phyloP scores from a whole-genome alignment of 1,140 invertebrate species.

The Drosophila neocordata region DNA sequence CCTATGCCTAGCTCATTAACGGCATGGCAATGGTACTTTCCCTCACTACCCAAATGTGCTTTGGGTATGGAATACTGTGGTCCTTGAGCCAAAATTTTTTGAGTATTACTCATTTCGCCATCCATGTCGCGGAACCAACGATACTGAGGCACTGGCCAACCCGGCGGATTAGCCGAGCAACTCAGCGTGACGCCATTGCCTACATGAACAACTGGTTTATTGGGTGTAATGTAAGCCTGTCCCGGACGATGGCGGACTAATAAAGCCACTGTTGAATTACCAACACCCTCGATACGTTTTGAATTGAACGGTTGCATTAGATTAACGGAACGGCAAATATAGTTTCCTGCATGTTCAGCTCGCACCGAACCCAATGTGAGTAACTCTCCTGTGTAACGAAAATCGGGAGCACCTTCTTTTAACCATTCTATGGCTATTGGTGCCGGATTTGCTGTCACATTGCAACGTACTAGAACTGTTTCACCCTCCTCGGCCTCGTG shows the following conservation, averaged over 20 bases:
- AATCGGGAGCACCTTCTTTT: conserved; percentile 92
- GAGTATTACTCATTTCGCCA: conserved; percentile 84
- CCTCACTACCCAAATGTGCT: conserved; percentile 92
- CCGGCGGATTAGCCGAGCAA: conserved; percentile 92
- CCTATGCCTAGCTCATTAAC: conserved; percentile 95
- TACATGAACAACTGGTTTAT: conserved; percentile 92
- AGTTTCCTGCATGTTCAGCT: conserved; percentile 92
- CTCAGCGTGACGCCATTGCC: conserved; percentile 92
- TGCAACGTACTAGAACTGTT: conserved; percentile 91
- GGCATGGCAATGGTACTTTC: conserved; percentile 94
- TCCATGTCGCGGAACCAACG: conserved; percentile 92
- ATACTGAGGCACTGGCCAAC: conserved; percentile 94
- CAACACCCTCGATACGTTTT: conserved; percentile 87
- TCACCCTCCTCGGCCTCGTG: conserved; percentile 93
- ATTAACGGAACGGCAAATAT: conserved; percentile 93
- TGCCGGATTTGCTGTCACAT: conserved; percentile 93
- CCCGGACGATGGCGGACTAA: conserved; percentile 94
- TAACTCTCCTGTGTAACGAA: conserved; percentile 90
- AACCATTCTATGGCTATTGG: conserved; percentile 93
- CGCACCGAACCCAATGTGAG: conserved; percentile 89
- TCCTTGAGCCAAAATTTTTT: conserved; percentile 88
- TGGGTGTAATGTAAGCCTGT: conserved; percentile 91
- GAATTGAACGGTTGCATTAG: conserved; percentile 88
- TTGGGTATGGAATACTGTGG: conserved; percentile 92
- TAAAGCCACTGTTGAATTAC: conserved; percentile 90